Evolutionary conservation across 2,888 invertebrate species (phyloP).

Genomic region (Molorchus minor): DNA sequence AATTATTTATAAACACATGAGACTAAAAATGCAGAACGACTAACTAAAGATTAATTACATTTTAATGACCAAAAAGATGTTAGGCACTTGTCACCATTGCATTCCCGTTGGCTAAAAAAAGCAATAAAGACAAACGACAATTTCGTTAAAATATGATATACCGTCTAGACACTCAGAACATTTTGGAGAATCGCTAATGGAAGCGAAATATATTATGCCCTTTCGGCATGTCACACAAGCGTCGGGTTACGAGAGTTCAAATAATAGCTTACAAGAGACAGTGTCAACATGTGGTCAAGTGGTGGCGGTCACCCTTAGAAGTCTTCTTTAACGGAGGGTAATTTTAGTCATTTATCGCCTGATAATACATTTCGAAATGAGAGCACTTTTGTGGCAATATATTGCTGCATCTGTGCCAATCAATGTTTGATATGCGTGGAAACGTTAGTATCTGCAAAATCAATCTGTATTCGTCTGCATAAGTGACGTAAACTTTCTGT

Average conservation of each 20-base stretch:
- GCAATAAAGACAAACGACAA: slow-evolving; percentile 8
- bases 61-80: slow-evolving; percentile 12
- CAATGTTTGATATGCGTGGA: too few species aligned
- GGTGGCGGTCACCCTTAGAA: slow-evolving; percentile 20
- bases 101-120: slow-evolving; percentile 1
- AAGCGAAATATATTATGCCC: slow-evolving; percentile 11
- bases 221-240: slow-evolving; percentile 20
- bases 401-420: too few species aligned
- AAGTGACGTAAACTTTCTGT: too few species aligned
- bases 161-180: slow-evolving; percentile 11
- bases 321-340: slow-evolving; percentile 8
- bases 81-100: slow-evolving; percentile 1
- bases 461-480: too few species aligned
- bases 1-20: too few species aligned
- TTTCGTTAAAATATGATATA: slow-evolving; percentile 1
- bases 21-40: too few species aligned
- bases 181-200: slow-evolving; percentile 5
- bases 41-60: neutral
- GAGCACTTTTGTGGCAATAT: too few species aligned
- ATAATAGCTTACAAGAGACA: slow-evolving; percentile 6
- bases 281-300: slow-evolving; percentile 23
- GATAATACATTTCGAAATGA: too few species aligned
- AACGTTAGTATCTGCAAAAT: too few species aligned
- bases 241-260: slow-evolving; percentile 13
- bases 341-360: slow-evolving; percentile 30